Evolutionary conservation across 2,797 vertebrate species (phyloP).

Genomic region (Malacoctenus gilli): DNA sequence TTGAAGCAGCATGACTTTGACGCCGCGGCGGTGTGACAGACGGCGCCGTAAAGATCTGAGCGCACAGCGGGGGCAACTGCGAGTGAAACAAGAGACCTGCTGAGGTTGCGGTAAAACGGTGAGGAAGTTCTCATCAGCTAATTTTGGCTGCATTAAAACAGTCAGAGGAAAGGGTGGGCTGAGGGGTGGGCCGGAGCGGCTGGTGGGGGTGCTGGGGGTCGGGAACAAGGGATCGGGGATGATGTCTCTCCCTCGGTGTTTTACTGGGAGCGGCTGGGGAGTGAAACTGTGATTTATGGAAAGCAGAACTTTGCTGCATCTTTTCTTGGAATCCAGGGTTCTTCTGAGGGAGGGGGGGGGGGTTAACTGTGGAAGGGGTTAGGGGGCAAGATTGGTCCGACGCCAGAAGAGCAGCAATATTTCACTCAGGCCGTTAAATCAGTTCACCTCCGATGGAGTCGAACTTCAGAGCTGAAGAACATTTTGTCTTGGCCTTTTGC

Average conservation of each 20-base stretch:
- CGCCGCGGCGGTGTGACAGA: slow-evolving; percentile 60
- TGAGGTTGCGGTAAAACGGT: slow-evolving; percentile 51
- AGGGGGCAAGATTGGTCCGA: slow-evolving; percentile 58
- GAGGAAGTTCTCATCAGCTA: slow-evolving; percentile 61
- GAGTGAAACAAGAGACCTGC: slow-evolving; percentile 60
- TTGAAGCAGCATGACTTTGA: slow-evolving; percentile 71
- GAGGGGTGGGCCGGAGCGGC: too few relatives aligned
- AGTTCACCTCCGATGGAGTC: slow-evolving; percentile 58
- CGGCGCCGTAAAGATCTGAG: slow-evolving; percentile 70
- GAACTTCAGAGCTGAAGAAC: slow-evolving; percentile 38
- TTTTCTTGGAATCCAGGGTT: slow-evolving; percentile 76
- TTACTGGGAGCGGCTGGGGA: slow-evolving; percentile 61
- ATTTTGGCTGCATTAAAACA: slow-evolving; percentile 37
- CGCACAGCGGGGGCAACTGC: slow-evolving; percentile 36
- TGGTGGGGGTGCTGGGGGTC: slow-evolving; percentile 34
- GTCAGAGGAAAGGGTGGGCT: slow-evolving; percentile 25
- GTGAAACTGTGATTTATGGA: slow-evolving; percentile 76
- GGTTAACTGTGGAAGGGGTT: slow-evolving; percentile 35
- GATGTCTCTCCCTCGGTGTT: slow-evolving; percentile 69
- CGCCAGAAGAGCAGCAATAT: slow-evolving; percentile 65
- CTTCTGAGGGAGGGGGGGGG: slow-evolving; percentile 27
- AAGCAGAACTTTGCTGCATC: slow-evolving; percentile 66
- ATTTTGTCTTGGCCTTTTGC: slow-evolving; percentile 29
- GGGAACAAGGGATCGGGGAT: slow-evolving; percentile 58
- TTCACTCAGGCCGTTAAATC: slow-evolving; percentile 72